Conservation (phyloP, 2,113 vertebrate genomes). For the Phalacrocorax aristotelis region DNA sequence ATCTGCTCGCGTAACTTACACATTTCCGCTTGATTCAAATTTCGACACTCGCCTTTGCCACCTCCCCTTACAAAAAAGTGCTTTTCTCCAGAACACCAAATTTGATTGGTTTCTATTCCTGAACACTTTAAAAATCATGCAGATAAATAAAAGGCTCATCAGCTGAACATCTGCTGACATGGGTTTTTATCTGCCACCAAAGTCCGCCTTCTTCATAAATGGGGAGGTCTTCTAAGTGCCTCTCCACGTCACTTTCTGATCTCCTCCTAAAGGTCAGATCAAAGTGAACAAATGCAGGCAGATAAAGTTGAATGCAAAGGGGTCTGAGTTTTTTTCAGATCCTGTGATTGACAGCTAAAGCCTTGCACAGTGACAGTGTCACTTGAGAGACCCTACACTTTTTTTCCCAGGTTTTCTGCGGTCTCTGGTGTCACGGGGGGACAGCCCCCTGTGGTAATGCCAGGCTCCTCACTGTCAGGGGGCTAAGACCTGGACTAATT, state of each 20-base stretch:
- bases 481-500: conserved; percentile 85
- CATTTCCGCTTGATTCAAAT: background rate
- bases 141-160: background rate
- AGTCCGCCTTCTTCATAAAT: background rate
- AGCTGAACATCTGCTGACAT: fast-evolving
- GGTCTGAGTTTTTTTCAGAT: background rate
- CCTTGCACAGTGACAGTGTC: conserved; percentile 71
- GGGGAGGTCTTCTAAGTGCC: background rate
- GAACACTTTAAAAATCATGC: background rate
- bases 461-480: conserved; percentile 82
- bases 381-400: conserved; percentile 65
- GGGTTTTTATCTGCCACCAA: background rate
- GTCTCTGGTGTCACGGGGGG: conserved; percentile 76
- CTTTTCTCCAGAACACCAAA: background rate
- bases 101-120: background rate
- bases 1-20: background rate
- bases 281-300: background rate
- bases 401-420: conserved; percentile 77
- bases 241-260: background rate
- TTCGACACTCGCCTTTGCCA: background rate
- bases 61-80: background rate
- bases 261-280: conserved; percentile 21
- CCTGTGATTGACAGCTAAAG: conserved; percentile 75
- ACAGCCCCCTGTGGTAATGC: conserved; percentile 80
- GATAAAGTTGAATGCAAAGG: conserved; percentile 21